These are phyloP conservation scores for Potorous gilbertii DNA, from an alignment of 2,797 vertebrate species.

Conservation along the genomic window DNA sequence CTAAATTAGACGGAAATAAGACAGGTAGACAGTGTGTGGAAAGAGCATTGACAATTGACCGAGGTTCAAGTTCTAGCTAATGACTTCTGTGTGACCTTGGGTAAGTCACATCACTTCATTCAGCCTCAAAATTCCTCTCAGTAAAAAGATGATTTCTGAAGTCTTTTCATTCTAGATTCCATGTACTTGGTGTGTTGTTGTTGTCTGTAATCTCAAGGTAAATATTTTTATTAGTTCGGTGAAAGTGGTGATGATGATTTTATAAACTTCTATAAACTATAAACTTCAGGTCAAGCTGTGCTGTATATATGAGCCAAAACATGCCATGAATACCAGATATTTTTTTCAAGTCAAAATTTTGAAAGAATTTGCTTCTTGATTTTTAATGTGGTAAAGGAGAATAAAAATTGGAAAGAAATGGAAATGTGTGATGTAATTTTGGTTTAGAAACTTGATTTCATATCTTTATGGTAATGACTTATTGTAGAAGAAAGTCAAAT, in stretches of 20 bases:
- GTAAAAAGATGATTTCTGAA: neutral
- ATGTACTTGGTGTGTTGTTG: neutral
- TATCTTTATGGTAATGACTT: neutral
- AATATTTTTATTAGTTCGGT: neutral
- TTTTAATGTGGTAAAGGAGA: neutral
- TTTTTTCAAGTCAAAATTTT: neutral
- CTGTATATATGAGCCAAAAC: neutral
- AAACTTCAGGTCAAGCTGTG: neutral
- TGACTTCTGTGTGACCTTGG: neutral
- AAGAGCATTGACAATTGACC: neutral
- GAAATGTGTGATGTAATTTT: neutral
- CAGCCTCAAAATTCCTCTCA: neutral
- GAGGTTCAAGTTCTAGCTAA: neutral
- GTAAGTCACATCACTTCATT: neutral
- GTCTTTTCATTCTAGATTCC: neutral
- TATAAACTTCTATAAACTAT: neutral
- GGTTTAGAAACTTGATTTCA: neutral
- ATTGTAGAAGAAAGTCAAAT: neutral
- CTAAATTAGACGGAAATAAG: neutral
- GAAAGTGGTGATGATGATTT: neutral
- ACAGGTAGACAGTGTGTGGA: neutral
- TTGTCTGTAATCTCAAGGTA: neutral
- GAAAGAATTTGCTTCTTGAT: neutral
- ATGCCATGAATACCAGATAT: neutral
- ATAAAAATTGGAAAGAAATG: neutral